Percentiles rank a stretch among this genome's conserved stretches.
Conservation (phyloP, 2,113 vertebrate genomes). For the Mystacornis crossleyi region DNA sequence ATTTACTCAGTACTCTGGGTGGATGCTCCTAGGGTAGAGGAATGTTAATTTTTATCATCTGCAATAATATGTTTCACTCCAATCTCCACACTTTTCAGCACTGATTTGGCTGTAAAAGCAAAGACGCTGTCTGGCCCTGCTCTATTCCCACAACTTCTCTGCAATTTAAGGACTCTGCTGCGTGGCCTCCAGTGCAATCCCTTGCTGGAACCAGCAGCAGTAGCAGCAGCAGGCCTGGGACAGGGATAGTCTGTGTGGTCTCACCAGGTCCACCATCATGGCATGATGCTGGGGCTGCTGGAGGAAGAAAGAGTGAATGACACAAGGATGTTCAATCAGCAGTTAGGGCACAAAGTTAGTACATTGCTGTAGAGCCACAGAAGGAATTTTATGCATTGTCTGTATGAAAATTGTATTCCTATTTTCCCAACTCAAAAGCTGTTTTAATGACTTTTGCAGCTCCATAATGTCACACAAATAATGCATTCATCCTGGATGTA, state of each 20-base stretch:
- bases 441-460: not conserved
- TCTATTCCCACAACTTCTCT: not conserved
- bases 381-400: not conserved
- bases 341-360: not conserved
- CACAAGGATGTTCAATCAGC: not conserved
- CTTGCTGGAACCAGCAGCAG: not conserved
- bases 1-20: not conserved
- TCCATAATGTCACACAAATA: not conserved
- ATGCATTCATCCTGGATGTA: not conserved
- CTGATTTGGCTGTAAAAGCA: not conserved
- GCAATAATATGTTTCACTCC: not conserved
- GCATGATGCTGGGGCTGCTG: not conserved
- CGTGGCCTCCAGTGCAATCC: not conserved
- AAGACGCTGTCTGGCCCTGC: not conserved
- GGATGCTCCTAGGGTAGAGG: not conserved
- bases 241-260: accelerated
- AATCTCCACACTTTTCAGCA: not conserved
- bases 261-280: accelerated
- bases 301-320: not conserved
- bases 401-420: not conserved
- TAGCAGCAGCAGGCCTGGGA: not conserved
- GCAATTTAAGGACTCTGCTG: not conserved
- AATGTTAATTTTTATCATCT: not conserved
- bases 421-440: not conserved
- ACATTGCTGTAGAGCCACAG: not conserved